Base-by-base conservation (phyloP, 2,888 invertebrate genomes). In the Mesorhabditis spiculigera region DNA sequence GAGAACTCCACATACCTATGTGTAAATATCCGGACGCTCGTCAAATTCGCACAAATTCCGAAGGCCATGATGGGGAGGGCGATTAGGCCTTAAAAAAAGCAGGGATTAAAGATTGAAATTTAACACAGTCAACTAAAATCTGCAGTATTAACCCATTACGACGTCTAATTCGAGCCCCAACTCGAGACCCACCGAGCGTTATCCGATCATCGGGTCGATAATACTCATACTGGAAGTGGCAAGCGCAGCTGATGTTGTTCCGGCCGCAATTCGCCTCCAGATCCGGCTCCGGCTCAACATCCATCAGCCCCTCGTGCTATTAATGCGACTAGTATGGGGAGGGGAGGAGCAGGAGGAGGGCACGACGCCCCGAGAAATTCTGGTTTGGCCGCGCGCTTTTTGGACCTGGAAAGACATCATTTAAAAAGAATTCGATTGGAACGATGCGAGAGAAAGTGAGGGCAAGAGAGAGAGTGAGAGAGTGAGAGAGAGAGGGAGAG, bases 11-110 rank as follows among this genome's bases (percentile, higher is more conserved):
- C 50, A 50, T 50, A 50, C 50, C 50, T 50, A 73, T 83, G 82
- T 4, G 81, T 81, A 75, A 83, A 83, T 66, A 83, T 80, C 6
- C 81, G 73, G 43, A 82, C 77, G 0, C 80, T 80, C 4, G 81
- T 77, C 13, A 83, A 68, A 67, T 82, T 82, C 13, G 82, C 81
- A 43, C 77, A 72, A 28, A 82, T 73, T 3, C 82, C 82, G 69
- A 81, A 82, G 69, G 75, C 73, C 58, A 82, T 78, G 69, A 82
- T 77, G 6, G 81, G 81, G 28, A 81, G 70, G 8, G 81, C 81
- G 58, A 82, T 68, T 4, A 82, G 73, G 5, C 82, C 82, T 6
- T 81, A 73, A 5, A 81, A 61, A 13, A 81, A 16, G 43, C 65
- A 63, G 41, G 10, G 41, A 28, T 5, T 5, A 5, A 8, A 63